phyloP scores from a whole-genome alignment of 2,797 vertebrate genomes.

The Sebastes taczanowskii region DNA sequence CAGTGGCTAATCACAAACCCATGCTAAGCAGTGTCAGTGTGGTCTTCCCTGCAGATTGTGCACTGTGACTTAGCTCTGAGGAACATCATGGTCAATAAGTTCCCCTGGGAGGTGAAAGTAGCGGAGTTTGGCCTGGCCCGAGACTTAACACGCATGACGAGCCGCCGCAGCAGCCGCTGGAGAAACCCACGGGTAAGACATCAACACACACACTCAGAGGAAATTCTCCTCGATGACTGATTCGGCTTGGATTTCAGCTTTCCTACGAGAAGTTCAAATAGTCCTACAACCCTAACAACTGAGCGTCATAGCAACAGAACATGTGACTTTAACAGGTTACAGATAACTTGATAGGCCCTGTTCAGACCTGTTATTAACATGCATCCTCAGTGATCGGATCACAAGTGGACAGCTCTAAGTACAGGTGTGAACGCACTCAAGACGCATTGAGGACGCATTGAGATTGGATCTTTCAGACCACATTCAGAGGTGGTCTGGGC shows the following conservation, averaged over 20 bases:
- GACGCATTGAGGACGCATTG: no score
- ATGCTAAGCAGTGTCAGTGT: background rate
- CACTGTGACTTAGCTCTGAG: constrained; percentile 84
- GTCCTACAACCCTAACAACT: background rate
- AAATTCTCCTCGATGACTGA: background rate
- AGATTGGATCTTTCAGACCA: no score
- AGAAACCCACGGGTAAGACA: constrained; percentile 61
- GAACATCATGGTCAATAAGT: constrained; percentile 80
- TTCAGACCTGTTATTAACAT: no score
- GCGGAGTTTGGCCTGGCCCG: constrained; percentile 79
- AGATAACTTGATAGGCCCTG: background rate
- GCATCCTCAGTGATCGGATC: no score
- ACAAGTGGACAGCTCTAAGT: no score
- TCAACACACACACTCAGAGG: background rate
- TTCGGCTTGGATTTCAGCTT: background rate
- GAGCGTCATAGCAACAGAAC: background rate
- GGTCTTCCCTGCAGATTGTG: constrained; percentile 67
- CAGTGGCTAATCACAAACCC: background rate
- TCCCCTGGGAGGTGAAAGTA: constrained; percentile 83
- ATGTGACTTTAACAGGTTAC: background rate
- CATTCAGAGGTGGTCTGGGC: no score
- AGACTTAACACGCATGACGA: constrained; percentile 70
- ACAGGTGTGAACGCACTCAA: no score
- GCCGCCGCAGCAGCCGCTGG: constrained; percentile 72
- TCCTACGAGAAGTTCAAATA: background rate